Evolutionary conservation across 2,888 invertebrate genomes (phyloP).

Genomic region (Protula sp.): DNA sequence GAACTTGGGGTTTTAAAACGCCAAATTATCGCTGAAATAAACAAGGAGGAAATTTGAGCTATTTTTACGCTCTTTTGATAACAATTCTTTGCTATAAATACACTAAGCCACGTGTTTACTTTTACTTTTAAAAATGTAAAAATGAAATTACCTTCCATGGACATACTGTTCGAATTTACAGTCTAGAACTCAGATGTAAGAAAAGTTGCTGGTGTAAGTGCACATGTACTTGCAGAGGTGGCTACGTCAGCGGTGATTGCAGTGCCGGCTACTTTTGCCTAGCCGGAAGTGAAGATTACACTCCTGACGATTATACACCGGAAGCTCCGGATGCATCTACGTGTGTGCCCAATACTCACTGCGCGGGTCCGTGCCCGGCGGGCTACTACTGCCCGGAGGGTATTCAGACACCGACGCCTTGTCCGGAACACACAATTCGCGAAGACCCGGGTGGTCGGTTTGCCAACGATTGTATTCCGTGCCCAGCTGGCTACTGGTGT

Average conservation of each 20-base stretch:
- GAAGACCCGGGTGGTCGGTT: slow-evolving; percentile 33
- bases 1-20: no score
- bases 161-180: no score
- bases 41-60: no score
- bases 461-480: slow-evolving; percentile 37
- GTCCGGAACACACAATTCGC: slow-evolving; percentile 42
- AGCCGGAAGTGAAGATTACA: slow-evolving; percentile 36
- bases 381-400: slow-evolving; percentile 45
- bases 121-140: no score
- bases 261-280: slow-evolving; percentile 46
- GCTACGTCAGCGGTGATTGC: slow-evolving; percentile 39
- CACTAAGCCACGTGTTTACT: no score
- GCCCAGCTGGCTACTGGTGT: slow-evolving; percentile 46
- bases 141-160: no score
- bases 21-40: no score
- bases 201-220: no score
- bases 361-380: slow-evolving; percentile 46
- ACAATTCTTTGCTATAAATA: no score
- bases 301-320: slow-evolving; percentile 31
- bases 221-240: slow-evolving; percentile 32
- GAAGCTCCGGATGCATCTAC: slow-evolving; percentile 16
- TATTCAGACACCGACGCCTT: slow-evolving; percentile 30
- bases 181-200: no score
- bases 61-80: no score
- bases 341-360: slow-evolving; percentile 24